A percentile compares a stretch with the other conserved stretches of the same genome.
Evolutionary conservation across 2,113 vertebrate species (phyloP).

Genomic region (Calidris pugnax): DNA sequence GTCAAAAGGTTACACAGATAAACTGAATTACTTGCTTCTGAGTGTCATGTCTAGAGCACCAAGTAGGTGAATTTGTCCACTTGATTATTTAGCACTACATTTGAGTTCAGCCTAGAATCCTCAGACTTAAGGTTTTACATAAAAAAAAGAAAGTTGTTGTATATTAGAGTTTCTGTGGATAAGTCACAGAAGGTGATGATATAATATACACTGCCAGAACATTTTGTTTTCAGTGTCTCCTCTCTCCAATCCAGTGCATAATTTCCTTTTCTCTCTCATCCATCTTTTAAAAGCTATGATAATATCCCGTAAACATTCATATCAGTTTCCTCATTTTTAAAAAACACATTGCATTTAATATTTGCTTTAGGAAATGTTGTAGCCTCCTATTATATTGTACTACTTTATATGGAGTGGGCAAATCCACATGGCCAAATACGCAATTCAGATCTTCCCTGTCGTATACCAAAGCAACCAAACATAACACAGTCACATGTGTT

Average conservation of each 20-base stretch:
- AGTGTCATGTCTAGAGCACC: not conserved
- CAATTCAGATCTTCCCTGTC: not conserved
- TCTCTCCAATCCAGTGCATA: not conserved
- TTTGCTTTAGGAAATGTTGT: not conserved
- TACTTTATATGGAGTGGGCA: not conserved
- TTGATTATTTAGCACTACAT: not conserved
- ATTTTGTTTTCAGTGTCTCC: not conserved
- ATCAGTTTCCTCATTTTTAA: not conserved
- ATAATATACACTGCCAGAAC: not conserved
- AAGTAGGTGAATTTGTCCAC: not conserved
- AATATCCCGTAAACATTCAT: not conserved
- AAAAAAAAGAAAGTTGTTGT: not conserved
- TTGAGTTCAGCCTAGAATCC: not conserved
- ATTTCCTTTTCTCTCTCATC: slow-evolving; percentile 5
- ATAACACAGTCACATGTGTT: not conserved
- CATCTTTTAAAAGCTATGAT: not conserved
- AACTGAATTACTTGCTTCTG: not conserved
- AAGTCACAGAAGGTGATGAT: not conserved
- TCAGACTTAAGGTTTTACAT: not conserved
- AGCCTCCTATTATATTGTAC: not conserved
- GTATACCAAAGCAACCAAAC: not conserved
- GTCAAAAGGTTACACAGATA: not conserved
- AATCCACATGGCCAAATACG: not conserved
- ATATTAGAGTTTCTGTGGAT: not conserved
- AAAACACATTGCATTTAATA: not conserved